phyloP scores from a whole-genome alignment of 37 sponge, comb jelly and placozoan genomes.

The Ianthella basta region DNA sequence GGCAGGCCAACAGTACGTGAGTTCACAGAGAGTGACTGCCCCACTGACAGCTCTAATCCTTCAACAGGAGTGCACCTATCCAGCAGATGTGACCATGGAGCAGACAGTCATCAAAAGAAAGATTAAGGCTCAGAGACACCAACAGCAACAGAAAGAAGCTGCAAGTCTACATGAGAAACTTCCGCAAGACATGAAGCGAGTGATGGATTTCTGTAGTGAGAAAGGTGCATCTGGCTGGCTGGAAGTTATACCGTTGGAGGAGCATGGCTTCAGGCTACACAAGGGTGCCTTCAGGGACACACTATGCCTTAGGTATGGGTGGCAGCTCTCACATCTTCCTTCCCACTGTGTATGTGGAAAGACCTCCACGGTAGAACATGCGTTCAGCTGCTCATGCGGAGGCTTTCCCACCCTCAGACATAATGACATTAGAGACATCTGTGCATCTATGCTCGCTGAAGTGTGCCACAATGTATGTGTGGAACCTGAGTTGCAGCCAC shows the following conservation, averaged over 20 bases:
- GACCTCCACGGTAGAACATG: constrained; percentile 27
- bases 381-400: constrained; percentile 32
- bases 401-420: constrained; percentile 30
- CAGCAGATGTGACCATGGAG: too few species aligned
- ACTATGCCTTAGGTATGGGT: constrained; percentile 30
- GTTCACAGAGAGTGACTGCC: too few species aligned
- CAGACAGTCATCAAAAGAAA: too few species aligned
- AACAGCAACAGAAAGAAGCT: too few species aligned
- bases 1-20: too few species aligned
- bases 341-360: constrained; percentile 34
- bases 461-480: constrained; percentile 21
- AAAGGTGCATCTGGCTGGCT: constrained; percentile 44
- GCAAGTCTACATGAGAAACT: too few species aligned
- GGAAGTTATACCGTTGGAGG: not conserved
- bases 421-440: constrained; percentile 33
- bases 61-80: too few species aligned
- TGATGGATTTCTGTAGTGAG: constrained; percentile 5
- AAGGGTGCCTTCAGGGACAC: constrained; percentile 27
- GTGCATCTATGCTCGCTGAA: not conserved
- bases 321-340: constrained; percentile 18
- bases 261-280: not conserved
- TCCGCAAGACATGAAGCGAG: too few species aligned
- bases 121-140: too few species aligned
- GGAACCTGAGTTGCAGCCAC: constrained; percentile 11
- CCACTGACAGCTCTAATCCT: too few species aligned